A percentile compares a stretch with the other conserved stretches of the same genome.
Evolutionary conservation across 2,797 vertebrate genomes (phyloP).

Genomic region (Pseudochirops cupreus): DNA sequence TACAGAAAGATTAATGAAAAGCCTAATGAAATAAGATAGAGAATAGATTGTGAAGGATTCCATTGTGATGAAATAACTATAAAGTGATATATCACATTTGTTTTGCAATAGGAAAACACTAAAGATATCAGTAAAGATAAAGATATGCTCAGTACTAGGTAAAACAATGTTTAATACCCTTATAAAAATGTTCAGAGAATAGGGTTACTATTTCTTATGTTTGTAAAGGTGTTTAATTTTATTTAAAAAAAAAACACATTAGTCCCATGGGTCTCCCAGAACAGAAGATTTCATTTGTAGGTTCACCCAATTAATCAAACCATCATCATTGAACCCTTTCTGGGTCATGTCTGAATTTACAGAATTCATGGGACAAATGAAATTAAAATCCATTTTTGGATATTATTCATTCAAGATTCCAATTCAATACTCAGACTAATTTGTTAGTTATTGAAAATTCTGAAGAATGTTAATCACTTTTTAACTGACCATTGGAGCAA

Average conservation of each 20-base stretch:
- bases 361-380: background rate
- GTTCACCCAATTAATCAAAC: background rate
- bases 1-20: background rate
- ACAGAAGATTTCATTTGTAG: background rate
- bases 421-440: background rate
- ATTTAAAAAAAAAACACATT: background rate
- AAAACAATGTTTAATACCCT: background rate
- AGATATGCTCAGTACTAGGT: background rate
- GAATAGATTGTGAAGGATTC: background rate
- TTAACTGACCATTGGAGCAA: slow-evolving; percentile 1
- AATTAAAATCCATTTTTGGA: background rate
- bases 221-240: background rate
- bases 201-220: background rate
- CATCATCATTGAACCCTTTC: background rate
- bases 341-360: background rate
- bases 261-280: background rate
- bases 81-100: background rate
- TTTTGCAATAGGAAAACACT: background rate
- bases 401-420: background rate
- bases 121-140: background rate
- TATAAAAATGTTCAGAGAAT: background rate
- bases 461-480: background rate
- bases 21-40: background rate
- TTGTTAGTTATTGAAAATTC: background rate
- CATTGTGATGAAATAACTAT: background rate